These are phyloP conservation scores for Stegophylla sp. DNA, from an alignment of 2,888 invertebrate genomes.

Conservation along the genomic window DNA sequence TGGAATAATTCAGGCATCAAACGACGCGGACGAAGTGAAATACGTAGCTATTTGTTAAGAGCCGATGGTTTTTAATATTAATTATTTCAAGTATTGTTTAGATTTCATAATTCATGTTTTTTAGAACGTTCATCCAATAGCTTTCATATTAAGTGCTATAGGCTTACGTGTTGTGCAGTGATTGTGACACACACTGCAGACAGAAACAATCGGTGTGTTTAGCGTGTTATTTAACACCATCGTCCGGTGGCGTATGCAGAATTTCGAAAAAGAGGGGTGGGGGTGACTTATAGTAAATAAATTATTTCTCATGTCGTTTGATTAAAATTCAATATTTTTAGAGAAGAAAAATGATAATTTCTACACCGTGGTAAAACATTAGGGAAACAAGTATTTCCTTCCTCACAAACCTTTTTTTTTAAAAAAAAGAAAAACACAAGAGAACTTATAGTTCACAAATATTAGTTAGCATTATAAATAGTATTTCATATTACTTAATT, in stretches of 20 bases:
- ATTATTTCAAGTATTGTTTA: slow-evolving; percentile 13
- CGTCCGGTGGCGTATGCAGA: not conserved
- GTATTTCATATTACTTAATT: no score
- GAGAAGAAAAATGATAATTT: no score
- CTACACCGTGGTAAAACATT: no score
- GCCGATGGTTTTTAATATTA: slow-evolving; percentile 16
- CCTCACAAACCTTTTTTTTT: no score
- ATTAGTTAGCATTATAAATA: no score
- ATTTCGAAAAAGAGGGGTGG: no score
- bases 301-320: no score
- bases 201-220: slow-evolving; percentile 4
- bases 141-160: not conserved
- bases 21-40: not conserved
- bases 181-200: not conserved
- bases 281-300: no score
- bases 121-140: not conserved
- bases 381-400: no score
- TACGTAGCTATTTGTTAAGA: not conserved
- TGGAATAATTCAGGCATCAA: not conserved
- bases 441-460: no score
- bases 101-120: not conserved
- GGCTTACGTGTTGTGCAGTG: not conserved
- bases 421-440: no score
- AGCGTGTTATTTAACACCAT: not conserved
- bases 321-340: no score